phyloP scores from a whole-genome alignment of 2,888 invertebrate genomes.

The Perizoma affinitatum region DNA sequence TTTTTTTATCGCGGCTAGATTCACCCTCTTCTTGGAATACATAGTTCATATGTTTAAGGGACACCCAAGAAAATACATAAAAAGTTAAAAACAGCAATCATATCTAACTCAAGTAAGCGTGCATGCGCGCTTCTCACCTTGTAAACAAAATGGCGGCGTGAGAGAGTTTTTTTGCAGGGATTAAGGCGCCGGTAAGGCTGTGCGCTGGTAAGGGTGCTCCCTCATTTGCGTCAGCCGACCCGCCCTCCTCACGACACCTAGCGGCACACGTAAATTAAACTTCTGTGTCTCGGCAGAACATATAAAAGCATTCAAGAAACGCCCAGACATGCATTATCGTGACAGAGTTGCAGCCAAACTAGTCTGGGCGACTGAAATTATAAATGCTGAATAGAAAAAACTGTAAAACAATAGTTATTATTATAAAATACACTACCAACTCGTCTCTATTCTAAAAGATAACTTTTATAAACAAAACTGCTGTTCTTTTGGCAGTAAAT shows the following conservation, averaged over 20 bases:
- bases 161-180: constrained; percentile 74
- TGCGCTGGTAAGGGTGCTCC: constrained; percentile 99
- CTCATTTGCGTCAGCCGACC: constrained; percentile 94
- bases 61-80: not conserved
- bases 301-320: constrained; percentile 53
- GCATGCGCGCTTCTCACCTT: constrained; percentile 81
- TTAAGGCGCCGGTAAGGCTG: constrained; percentile 89
- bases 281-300: constrained; percentile 64
- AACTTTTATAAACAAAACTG: constrained; percentile 54
- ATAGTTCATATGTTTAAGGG: too few species aligned
- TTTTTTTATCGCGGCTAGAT: too few species aligned
- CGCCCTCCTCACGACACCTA: constrained; percentile 94
- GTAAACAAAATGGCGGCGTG: constrained; percentile 82
- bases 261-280: constrained; percentile 81
- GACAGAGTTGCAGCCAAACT: constrained; percentile 7
- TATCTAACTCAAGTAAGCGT: constrained; percentile 67
- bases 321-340: constrained; percentile 34
- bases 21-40: too few species aligned
- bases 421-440: constrained; percentile 66
- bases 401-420: constrained; percentile 54
- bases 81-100: constrained; percentile 50
- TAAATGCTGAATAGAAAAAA: constrained; percentile 72
- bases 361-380: constrained; percentile 23
- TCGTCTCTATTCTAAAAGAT: constrained; percentile 52
- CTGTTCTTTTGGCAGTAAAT: constrained; percentile 75